Conservation (phyloP, 2,113 vertebrate genomes). For the Naja naja region DNA sequence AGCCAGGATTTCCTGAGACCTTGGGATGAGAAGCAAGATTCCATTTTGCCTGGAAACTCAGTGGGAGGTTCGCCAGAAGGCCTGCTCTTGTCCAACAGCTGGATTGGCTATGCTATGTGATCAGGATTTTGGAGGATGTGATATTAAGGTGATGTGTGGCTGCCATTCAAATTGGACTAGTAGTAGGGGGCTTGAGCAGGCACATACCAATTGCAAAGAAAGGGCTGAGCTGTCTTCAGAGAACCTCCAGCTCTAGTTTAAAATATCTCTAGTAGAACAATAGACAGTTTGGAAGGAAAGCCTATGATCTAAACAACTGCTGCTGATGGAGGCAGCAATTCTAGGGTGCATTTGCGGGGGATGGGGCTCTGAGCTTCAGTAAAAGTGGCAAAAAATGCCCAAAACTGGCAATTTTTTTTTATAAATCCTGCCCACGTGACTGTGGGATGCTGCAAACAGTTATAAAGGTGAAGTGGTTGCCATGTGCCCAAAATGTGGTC, state of each 20-base stretch:
- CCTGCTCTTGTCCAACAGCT: neutral
- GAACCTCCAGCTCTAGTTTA: neutral
- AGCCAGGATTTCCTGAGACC: conserved; percentile 34
- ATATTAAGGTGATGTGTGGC: neutral
- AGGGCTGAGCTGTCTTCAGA: neutral
- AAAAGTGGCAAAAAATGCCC: neutral
- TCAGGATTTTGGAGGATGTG: neutral
- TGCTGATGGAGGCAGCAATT: neutral
- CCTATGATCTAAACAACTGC: neutral
- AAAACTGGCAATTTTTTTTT: neutral
- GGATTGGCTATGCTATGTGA: neutral
- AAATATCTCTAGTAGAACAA: neutral
- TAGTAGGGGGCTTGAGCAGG: neutral
- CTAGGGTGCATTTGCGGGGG: too few species aligned
- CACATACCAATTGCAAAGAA: neutral
- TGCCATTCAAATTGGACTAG: neutral
- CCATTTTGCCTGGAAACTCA: neutral
- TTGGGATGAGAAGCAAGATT: neutral
- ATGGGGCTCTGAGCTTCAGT: neutral
- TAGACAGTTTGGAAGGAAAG: neutral
- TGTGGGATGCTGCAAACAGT: neutral
- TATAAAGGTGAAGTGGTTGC: neutral
- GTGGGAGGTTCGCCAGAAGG: neutral
- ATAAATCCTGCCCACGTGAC: too few species aligned
- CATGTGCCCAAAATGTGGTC: too few species aligned